Evolutionary conservation across 1,140 invertebrate species (phyloP).

Genomic region (Listronotus oregonensis): DNA sequence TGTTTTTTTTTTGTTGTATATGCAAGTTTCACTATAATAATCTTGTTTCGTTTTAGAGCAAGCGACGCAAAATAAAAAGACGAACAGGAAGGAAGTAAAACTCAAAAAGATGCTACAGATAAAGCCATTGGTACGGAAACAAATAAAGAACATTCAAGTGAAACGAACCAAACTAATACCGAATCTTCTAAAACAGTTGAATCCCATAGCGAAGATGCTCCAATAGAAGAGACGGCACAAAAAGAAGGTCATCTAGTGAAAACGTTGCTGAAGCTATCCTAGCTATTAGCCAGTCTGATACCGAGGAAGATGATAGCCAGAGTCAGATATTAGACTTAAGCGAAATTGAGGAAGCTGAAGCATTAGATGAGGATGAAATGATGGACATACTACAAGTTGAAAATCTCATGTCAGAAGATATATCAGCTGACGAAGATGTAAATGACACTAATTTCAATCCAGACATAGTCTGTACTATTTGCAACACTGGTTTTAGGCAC

Average conservation of each 20-base stretch:
- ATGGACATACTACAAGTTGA: constrained; percentile 9
- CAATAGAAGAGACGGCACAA: too few species aligned
- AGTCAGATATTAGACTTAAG: constrained; percentile 4
- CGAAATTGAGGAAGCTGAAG: neutral
- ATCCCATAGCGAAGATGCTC: too few species aligned
- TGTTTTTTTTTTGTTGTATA: too few species aligned
- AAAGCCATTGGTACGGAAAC: too few species aligned
- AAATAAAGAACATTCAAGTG: too few species aligned
- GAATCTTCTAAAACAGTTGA: too few species aligned
- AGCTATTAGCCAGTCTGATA: neutral
- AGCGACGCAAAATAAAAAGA: neutral
- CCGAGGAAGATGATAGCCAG: constrained; percentile 5
- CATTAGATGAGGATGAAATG: constrained; percentile 10
- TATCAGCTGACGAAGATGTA: neutral
- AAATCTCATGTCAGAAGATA: neutral
- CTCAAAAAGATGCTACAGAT: too few species aligned
- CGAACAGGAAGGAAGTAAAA: too few species aligned
- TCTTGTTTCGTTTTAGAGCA: too few species aligned
- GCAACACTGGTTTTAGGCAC: constrained; percentile 24
- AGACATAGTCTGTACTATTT: constrained; percentile 27
- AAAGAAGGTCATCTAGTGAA: neutral
- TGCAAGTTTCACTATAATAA: too few species aligned
- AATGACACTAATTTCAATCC: neutral
- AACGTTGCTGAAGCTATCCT: neutral
- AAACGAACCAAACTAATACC: too few species aligned